Evolutionary conservation across 2,888 invertebrate species (phyloP), one percentile per base, ranked within the genome.

Genomic region (Netelia fuscicornis): DNA sequence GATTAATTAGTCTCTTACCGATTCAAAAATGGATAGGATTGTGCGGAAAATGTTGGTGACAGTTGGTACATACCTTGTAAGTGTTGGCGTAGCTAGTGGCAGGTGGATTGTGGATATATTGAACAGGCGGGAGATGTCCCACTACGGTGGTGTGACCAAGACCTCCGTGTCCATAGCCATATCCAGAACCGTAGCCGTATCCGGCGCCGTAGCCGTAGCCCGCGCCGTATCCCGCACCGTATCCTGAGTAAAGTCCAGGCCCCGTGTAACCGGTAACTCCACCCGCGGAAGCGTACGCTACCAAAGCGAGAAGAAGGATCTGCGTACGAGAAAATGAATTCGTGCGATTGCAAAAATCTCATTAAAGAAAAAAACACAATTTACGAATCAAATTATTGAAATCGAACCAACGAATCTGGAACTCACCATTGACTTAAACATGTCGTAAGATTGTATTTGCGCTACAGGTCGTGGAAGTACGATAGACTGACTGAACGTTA

Each of bases 371-470:
- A 30, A 17, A 37, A 3, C 17, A 20, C 6, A 64, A 48, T 52
- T 54, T 64, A 11, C 37, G 2, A 54, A 65, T 48, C 0, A 23
- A 10, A 48, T 71, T 62, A 62, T 70, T 6, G 6, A 62, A 86
- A 65, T 30, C 37, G 6, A 6, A 6, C 37, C 6, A 37, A 75
- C 48, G 20, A 48, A 10, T 44, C 17, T 48, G 44, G 60, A 88
- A 92, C 95, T 95, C 94, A 95, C 95, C 95, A 95, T 60, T 56
- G 76, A 94, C 91, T 95, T 95, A 94, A 95, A 95, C 95, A 96
- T 95, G 93, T 95, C 95, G 94, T 65, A 89, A 90, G 90, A 81
- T 86, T 86, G 84, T 81, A 68, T 78, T 84, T 58, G 88, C 56
- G 84, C 75, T 77, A 83, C 72, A 17, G 56, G n/a, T 78, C 58